A percentile compares a stretch with the other conserved stretches of the same genome.
Conservation (phyloP, 2,113 vertebrate genomes). For the Vulpes lagopus region DNA sequence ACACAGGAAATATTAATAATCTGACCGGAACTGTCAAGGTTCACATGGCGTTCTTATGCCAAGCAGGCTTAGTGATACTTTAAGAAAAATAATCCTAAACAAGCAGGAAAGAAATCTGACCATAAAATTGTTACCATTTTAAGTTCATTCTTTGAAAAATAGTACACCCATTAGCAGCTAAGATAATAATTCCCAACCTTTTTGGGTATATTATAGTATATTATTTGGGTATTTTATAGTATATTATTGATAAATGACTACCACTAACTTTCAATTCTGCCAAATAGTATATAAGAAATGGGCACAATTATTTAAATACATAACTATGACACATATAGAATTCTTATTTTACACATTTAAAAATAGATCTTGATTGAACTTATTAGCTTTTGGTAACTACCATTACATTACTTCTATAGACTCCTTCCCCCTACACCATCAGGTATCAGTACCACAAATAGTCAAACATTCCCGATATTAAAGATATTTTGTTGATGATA, state of each 20-base stretch:
- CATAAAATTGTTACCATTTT: constrained; percentile 15
- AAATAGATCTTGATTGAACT: background rate
- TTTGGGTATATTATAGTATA: background rate
- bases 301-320: background rate
- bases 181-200: background rate
- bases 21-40: constrained; percentile 39
- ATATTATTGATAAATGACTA: background rate
- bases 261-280: background rate
- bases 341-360: background rate
- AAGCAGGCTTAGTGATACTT: background rate
- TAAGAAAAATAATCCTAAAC: constrained; percentile 49
- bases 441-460: background rate
- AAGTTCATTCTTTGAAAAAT: background rate
- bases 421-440: no score
- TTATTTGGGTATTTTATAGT: background rate
- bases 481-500: background rate
- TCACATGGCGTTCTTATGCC: constrained; percentile 6
- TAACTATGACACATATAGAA: background rate
- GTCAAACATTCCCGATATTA: background rate
- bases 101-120: background rate
- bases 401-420: background rate
- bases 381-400: background rate
- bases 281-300: background rate
- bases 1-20: constrained; percentile 59
- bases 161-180: background rate